Conservation (phyloP, 2,888 invertebrate species). For the Melanchra persicariae region DNA sequence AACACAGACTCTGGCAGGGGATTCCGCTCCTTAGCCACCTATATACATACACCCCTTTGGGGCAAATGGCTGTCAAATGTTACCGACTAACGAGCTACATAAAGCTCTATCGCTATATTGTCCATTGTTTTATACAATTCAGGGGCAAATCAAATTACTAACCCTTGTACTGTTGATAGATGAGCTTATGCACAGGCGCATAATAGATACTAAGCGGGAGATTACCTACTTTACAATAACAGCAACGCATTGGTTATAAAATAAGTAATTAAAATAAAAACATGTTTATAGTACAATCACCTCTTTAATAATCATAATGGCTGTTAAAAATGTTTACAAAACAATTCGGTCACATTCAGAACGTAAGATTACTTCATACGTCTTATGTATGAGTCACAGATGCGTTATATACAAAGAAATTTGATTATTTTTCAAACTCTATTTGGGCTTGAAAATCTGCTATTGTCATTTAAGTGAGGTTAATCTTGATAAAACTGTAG, state of each 20-base stretch:
- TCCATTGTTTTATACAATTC: neutral
- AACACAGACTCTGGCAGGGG: too few relatives aligned
- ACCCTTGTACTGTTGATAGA: slow-evolving; percentile 1
- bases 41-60: neutral
- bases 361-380: neutral
- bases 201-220: neutral
- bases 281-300: slow-evolving; percentile 9
- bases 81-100: neutral
- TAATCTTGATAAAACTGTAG: too few relatives aligned
- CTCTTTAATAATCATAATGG: slow-evolving; percentile 7
- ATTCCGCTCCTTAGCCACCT: neutral
- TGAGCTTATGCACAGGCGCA: slow-evolving; percentile 1
- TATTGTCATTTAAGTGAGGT: too few relatives aligned
- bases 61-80: neutral
- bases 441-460: too few relatives aligned
- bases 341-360: slow-evolving; percentile 15
- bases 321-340: slow-evolving; percentile 29
- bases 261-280: slow-evolving; percentile 18
- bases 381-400: neutral
- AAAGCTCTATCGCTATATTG: neutral
- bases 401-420: too few relatives aligned
- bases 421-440: too few relatives aligned
- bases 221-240: slow-evolving; percentile 26
- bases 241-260: neutral
- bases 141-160: neutral